A percentile compares a stretch with the other conserved stretches of the same genome.
Conservation (phyloP, 2,888 invertebrate genomes). For the Leucoptera coffeella region DNA sequence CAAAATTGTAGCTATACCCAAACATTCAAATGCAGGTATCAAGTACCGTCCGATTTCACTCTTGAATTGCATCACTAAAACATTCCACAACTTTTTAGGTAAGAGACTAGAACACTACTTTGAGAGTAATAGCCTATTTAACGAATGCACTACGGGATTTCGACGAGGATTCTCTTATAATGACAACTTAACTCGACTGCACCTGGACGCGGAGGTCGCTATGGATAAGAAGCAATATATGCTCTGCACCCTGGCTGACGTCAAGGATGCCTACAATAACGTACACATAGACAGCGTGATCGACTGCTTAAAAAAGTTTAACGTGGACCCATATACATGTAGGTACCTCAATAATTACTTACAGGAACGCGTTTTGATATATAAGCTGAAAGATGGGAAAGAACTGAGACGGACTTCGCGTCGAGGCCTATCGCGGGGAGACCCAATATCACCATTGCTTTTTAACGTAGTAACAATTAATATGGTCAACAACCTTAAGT, state of each 20-base stretch:
- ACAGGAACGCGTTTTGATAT: not conserved
- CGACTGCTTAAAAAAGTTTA: not conserved
- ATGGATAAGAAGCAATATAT: constrained; percentile 5
- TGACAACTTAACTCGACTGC: constrained; percentile 4
- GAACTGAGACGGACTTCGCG: not conserved
- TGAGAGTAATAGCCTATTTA: constrained; percentile 6
- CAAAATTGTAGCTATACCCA: constrained; percentile 8
- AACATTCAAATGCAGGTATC: constrained; percentile 1
- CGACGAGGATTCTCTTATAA: constrained; percentile 3
- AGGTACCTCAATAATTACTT: constrained; percentile 1
- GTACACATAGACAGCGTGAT: not conserved
- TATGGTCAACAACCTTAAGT: not conserved
- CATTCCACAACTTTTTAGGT: constrained; percentile 7
- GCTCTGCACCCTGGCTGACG: constrained; percentile 5
- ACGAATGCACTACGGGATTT: constrained; percentile 5
- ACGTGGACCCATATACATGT: not conserved
- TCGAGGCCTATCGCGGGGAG: constrained; percentile 2
- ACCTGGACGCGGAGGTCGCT: constrained; percentile 6
- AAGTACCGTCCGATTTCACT: constrained; percentile 7
- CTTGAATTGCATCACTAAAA: constrained; percentile 8
- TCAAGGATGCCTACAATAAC: constrained; percentile 5
- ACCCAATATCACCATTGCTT: constrained; percentile 4
- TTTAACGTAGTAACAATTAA: constrained; percentile 3
- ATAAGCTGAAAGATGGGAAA: not conserved
- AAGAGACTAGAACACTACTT: constrained; percentile 9